phyloP scores from a whole-genome alignment of 2,888 invertebrate genomes.

The Drosophila mercatorum region DNA sequence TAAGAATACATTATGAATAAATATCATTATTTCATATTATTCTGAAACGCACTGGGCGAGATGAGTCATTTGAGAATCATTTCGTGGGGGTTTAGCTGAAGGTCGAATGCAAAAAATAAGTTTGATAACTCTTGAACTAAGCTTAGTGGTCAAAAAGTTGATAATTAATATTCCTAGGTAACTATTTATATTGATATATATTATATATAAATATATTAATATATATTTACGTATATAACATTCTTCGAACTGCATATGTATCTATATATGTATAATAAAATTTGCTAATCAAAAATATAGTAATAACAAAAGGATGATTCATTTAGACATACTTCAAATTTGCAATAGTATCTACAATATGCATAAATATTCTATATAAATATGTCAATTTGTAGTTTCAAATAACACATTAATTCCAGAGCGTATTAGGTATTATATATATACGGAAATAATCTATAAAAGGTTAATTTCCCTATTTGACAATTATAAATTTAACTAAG shows the following conservation, averaged over 20 bases:
- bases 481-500: not conserved
- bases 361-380: not conserved
- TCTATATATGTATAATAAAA: not conserved
- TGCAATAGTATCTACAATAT: no score
- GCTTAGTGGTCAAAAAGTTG: not conserved
- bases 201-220: not conserved
- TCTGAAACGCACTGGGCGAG: not conserved
- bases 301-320: not conserved
- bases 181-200: not conserved
- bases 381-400: not conserved
- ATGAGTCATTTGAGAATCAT: not conserved
- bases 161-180: not conserved
- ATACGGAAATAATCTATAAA: not conserved
- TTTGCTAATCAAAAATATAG: not conserved
- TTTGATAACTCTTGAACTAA: not conserved
- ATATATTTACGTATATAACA: no score
- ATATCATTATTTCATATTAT: not conserved
- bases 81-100: not conserved
- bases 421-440: not conserved
- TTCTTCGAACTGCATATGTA: not conserved
- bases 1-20: not conserved
- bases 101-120: not conserved
- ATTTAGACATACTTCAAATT: not conserved
- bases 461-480: not conserved
- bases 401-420: not conserved